Evolutionary conservation across 2,113 vertebrate genomes (phyloP).

Genomic region (Catharus bicknelli): DNA sequence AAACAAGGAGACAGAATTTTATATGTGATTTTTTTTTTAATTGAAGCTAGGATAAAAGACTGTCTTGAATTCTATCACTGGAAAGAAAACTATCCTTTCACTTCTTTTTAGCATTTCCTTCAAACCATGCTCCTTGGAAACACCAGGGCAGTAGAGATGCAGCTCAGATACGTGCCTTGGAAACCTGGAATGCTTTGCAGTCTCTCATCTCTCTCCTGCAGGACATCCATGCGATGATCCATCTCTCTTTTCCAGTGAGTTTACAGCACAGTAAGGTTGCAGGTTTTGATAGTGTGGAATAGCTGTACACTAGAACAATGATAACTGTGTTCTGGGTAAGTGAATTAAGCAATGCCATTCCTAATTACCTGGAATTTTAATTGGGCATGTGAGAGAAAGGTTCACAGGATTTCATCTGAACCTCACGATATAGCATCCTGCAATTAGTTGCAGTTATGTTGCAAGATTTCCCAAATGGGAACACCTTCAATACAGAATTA

Average conservation of each 20-base stretch:
- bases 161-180: neutral
- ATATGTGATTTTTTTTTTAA: neutral
- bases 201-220: neutral
- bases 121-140: neutral
- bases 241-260: neutral
- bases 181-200: neutral
- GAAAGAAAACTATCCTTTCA: neutral
- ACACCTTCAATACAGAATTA: neutral
- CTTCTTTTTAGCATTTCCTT: neutral
- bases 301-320: neutral
- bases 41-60: neutral
- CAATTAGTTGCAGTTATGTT: neutral
- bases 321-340: neutral
- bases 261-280: neutral
- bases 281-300: neutral
- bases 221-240: accelerated
- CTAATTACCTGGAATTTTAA: neutral
- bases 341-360: neutral
- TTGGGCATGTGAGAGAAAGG: neutral
- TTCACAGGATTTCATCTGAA: neutral
- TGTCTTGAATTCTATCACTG: neutral
- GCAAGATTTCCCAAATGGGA: neutral
- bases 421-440: neutral
- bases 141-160: neutral
- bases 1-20: neutral